Percentiles rank a stretch among this genome's conserved stretches.
Evolutionary conservation across 2,113 vertebrate genomes (phyloP).

Genomic region (Scomber colias): DNA sequence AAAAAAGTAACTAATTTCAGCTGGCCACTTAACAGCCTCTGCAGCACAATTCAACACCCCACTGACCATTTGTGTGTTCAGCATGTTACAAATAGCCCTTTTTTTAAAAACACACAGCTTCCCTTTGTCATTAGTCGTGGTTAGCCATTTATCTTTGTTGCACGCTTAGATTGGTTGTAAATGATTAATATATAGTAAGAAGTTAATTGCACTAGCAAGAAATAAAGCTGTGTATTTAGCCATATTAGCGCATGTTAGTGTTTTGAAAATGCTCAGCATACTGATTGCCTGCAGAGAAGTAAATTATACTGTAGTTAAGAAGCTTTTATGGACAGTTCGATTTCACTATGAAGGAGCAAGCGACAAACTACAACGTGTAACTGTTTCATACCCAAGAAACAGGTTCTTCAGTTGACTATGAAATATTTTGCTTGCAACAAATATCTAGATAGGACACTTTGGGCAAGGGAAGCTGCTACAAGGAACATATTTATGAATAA

Average conservation of each 20-base stretch:
- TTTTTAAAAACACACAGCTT: too few species aligned
- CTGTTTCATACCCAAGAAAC: not conserved
- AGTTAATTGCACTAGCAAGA: too few species aligned
- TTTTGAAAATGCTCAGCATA: too few species aligned
- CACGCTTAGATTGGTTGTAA: too few species aligned
- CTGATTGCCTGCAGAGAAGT: not conserved
- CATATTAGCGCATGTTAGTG: too few species aligned
- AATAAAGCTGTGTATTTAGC: not conserved
- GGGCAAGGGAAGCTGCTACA: not conserved
- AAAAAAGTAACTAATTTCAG: not conserved
- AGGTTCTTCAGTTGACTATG: not conserved
- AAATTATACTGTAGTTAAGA: not conserved
- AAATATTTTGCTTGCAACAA: conserved; percentile 5
- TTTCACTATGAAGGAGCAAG: not conserved
- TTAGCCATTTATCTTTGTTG: too few species aligned
- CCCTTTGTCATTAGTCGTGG: too few species aligned
- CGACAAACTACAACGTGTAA: not conserved
- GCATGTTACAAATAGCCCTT: too few species aligned
- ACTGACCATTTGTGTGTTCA: too few species aligned
- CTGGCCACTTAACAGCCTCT: not conserved
- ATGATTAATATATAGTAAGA: too few species aligned
- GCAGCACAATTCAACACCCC: too few species aligned
- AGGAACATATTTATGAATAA: conserved; percentile 3
- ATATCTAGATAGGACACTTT: not conserved
- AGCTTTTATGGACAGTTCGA: not conserved